phyloP scores from a whole-genome alignment of 2,888 invertebrate genomes.

The Syrphus vitripennis region DNA sequence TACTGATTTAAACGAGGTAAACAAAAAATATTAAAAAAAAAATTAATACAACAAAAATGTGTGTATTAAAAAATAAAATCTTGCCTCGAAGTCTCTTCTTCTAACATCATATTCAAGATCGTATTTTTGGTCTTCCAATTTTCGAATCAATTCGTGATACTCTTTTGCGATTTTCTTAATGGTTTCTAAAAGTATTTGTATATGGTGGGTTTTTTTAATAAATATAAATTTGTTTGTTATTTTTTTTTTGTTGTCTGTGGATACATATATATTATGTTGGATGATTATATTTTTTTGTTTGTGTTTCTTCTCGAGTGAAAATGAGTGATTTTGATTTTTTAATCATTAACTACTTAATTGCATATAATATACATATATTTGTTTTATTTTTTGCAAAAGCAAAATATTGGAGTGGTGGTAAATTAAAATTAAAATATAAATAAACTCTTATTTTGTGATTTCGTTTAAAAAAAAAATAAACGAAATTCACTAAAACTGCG shows the following conservation, averaged over 20 bases:
- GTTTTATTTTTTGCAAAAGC: slow-evolving; percentile 29
- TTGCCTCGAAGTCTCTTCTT: slow-evolving; percentile 97
- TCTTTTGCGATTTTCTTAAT: slow-evolving; percentile 78
- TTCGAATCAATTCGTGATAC: slow-evolving; percentile 79
- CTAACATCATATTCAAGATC: slow-evolving; percentile 98
- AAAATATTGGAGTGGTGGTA: slow-evolving; percentile 31
- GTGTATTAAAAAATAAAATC: slow-evolving; percentile 75
- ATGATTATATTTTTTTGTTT: not conserved
- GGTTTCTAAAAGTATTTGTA: slow-evolving; percentile 76
- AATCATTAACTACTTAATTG: slow-evolving; percentile 29
- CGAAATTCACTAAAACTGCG: slow-evolving; percentile 44
- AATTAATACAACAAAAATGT: slow-evolving; percentile 61
- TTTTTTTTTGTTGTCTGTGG: slow-evolving; percentile 33
- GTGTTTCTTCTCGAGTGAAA: slow-evolving; percentile 14
- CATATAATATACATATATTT: slow-evolving; percentile 7
- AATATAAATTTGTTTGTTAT: slow-evolving; percentile 12
- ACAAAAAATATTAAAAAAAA: not conserved
- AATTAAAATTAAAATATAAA: slow-evolving; percentile 6
- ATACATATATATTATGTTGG: too few relatives aligned
- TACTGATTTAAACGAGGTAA: slow-evolving; percentile 33
- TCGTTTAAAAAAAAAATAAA: not conserved
- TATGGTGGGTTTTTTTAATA: slow-evolving; percentile 6
- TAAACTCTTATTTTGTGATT: slow-evolving; percentile 15
- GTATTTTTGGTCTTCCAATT: slow-evolving; percentile 88
- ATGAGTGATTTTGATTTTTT: slow-evolving; percentile 10